Percentiles rank a stretch among this genome's conserved stretches.
These are phyloP conservation scores for Diplodus sargus DNA, from an alignment of 2,797 vertebrate species.

Conservation along the genomic window DNA sequence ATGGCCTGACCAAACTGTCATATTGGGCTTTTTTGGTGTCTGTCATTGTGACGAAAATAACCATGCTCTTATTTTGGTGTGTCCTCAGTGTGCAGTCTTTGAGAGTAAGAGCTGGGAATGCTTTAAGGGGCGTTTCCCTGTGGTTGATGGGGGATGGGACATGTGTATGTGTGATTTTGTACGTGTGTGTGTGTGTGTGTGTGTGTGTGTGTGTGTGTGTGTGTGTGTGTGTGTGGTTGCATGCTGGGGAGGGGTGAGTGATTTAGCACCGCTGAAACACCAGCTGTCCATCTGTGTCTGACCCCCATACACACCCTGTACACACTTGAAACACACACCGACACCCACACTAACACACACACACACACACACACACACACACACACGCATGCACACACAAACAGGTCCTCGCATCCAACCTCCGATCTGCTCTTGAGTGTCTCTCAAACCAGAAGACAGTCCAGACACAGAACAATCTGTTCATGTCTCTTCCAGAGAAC, in stretches of 20 bases:
- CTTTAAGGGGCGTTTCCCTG: conserved; percentile 79
- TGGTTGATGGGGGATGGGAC: conserved; percentile 76
- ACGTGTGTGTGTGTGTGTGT: conserved; percentile 54
- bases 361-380: conserved; percentile 59
- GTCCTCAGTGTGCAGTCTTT: conserved; percentile 64
- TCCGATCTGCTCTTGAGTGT: conserved; percentile 66
- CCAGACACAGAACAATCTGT: conserved; percentile 71
- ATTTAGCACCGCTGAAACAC: conserved; percentile 99
- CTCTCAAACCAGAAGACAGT: conserved; percentile 68
- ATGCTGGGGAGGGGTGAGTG: conserved; percentile 93
- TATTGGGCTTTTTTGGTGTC: conserved; percentile 44
- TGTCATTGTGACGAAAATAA: conserved; percentile 47
- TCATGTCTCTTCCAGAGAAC: conserved; percentile 45
- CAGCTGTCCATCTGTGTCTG: conserved; percentile 95
- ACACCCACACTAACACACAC: conserved; percentile 53
- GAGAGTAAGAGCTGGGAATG: conserved; percentile 76
- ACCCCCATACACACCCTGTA: conserved; percentile 76
- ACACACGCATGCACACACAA: conserved; percentile 33
- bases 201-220: conserved; percentile 54
- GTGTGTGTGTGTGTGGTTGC: conserved; percentile 38
- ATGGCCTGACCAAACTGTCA: conserved; percentile 54
- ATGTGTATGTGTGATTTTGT: conserved; percentile 51
- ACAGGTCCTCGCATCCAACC: conserved; percentile 52
- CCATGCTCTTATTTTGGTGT: conserved; percentile 53
- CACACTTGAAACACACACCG: conserved; percentile 74